Evolutionary conservation across 1,140 invertebrate species (phyloP), one percentile per base, ranked within the genome.

Genomic region (Lineus longissimus): DNA sequence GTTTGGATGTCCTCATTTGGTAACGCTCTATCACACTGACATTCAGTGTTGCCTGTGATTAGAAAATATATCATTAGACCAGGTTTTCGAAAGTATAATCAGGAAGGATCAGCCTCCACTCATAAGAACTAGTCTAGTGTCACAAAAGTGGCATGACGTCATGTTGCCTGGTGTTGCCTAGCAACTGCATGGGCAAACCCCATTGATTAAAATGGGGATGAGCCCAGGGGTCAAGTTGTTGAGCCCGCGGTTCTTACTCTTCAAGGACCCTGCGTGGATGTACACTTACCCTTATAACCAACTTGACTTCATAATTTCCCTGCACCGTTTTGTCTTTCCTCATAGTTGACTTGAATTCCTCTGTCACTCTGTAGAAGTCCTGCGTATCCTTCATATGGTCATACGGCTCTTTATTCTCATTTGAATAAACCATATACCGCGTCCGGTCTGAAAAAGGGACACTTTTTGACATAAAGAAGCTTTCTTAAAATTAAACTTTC

Each of bases 321-420:
- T 57, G 66, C 17, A 72, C 56, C 41, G 40, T 40, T 13, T 54
- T 61, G 41, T 77, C 75, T 6, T 67, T 41, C 36, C 64, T 62
- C 73, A 77, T 76, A 19, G 65, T 66, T 47, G 68, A 59, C 54
- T 73, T 75, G 57, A 77, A 77, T 27, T 70, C 65, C 36, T 72
- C 66, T 25, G 68, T 70, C 4, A 74, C 70, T 67, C 73, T 67
- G 47, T 70, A 73, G 59, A 75, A 76, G 55, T 73, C 71, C 9
- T 69, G 68, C 4, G 71, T 68, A 57, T 77, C 76, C 61, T 74
- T 70, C 54, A 70, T 72, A 45, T 75, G 73, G 36, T 75, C 72
- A 65, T 76, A 74, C 0, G 73, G 70, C 15, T 75, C 73, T 2
- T 57, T 61, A n/a, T 33, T 43, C 11, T 33, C 58, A 7, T 59